Conservation (phyloP, 2,888 invertebrate species). For the Aporophyla lueneburgensis region DNA sequence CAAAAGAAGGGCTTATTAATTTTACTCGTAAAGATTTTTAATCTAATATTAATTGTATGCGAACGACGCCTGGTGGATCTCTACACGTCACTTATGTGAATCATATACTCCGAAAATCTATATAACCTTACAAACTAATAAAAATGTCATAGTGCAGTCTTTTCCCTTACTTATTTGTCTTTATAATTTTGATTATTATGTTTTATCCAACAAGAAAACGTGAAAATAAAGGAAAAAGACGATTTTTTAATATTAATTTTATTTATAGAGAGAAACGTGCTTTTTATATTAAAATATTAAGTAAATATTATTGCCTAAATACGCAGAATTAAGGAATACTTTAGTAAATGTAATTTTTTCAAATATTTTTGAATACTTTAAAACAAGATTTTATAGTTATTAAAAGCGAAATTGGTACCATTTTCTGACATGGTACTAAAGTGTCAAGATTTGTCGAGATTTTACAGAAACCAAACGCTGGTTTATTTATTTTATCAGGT, state of each 20-base stretch:
- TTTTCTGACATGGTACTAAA: not conserved
- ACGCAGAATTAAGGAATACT: slow-evolving; percentile 36
- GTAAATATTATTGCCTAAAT: not conserved
- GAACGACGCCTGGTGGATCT: too few relatives aligned
- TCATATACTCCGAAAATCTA: slow-evolving; percentile 21
- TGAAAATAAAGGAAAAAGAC: slow-evolving; percentile 73
- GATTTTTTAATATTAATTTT: slow-evolving; percentile 2
- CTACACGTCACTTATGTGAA: not conserved
- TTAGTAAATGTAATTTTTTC: slow-evolving; percentile 26
- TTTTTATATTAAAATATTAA: not conserved
- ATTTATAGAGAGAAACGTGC: slow-evolving; percentile 23
- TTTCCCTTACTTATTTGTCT: slow-evolving; percentile 81
- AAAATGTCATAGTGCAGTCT: slow-evolving; percentile 81
- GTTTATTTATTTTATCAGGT: not conserved
- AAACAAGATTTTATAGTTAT: not conserved
- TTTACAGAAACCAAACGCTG: not conserved
- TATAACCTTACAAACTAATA: slow-evolving; percentile 52
- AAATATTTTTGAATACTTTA: slow-evolving; percentile 18
- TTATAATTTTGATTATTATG: slow-evolving; percentile 66
- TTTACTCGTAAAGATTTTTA: too few relatives aligned
- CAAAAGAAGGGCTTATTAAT: too few relatives aligned
- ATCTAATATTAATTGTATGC: too few relatives aligned
- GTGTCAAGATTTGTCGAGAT: not conserved
- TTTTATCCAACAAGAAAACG: slow-evolving; percentile 23
- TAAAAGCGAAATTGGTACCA: slow-evolving; percentile 33